Conservation (phyloP, 1,140 invertebrate species). For the Orchesella cincta region DNA sequence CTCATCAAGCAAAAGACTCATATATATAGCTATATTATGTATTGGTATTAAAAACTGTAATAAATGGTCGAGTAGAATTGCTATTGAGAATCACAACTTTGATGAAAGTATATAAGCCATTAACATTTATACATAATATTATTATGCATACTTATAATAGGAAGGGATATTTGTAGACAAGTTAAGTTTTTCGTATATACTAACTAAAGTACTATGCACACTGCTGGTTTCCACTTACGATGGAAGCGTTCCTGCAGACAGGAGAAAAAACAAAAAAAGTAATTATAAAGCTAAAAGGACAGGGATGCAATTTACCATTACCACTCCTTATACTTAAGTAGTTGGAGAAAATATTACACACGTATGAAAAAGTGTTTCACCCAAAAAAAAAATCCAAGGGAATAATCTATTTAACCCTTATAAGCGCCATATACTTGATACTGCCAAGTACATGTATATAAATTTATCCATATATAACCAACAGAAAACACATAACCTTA, state of each 20-base stretch:
- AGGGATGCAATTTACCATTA: background rate
- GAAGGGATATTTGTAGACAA: background rate
- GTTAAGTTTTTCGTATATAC: background rate
- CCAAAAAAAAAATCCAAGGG: too few species aligned
- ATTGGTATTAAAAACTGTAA: background rate
- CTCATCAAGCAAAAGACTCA: slow-evolving; percentile 27
- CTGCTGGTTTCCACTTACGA: background rate
- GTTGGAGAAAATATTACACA: too few species aligned
- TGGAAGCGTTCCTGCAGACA: background rate
- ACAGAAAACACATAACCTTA: background rate
- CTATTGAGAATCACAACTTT: background rate
- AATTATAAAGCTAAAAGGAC: background rate
- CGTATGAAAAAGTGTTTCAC: too few species aligned
- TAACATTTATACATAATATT: background rate
- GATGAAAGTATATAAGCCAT: background rate
- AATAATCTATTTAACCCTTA: too few species aligned
- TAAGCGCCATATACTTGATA: too few species aligned
- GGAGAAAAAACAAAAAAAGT: background rate
- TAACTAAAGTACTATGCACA: background rate
- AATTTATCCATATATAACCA: too few species aligned
- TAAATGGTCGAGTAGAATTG: background rate
- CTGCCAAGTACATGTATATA: too few species aligned
- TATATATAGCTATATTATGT: background rate
- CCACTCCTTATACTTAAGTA: background rate
- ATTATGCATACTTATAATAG: background rate